A percentile compares a stretch with the other conserved stretches of the same genome.
Evolutionary conservation across 2,797 vertebrate species (phyloP).

Genomic region (Clarias platycephalus): DNA sequence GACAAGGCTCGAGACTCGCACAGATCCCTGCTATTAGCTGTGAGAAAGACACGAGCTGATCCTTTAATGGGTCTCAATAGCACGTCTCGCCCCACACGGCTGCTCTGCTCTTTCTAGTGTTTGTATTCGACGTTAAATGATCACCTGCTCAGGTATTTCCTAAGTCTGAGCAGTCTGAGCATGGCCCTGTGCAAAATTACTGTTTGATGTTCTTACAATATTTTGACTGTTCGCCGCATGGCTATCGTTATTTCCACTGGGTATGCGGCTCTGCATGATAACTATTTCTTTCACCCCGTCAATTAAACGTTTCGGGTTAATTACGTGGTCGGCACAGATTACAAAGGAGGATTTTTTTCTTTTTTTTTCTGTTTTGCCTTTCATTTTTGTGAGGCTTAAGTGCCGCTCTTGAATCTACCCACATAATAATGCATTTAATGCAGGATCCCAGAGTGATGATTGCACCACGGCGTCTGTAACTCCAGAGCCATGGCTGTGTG

Average conservation of each 20-base stretch:
- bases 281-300: conserved; percentile 51
- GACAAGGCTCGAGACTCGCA: conserved; percentile 49
- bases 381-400: conserved; percentile 56
- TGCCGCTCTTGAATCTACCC: conserved; percentile 51
- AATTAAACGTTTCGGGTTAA: conserved; percentile 56
- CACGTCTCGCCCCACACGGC: conserved; percentile 53
- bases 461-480: conserved; percentile 45
- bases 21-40: conserved; percentile 58
- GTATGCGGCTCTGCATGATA: conserved; percentile 48
- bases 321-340: conserved; percentile 55
- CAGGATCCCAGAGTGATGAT: conserved; percentile 55
- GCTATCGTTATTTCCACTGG: conserved; percentile 54
- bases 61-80: conserved; percentile 57
- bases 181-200: conserved; percentile 56
- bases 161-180: conserved; percentile 57
- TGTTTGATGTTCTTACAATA: conserved; percentile 62
- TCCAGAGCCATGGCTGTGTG: conserved; percentile 34
- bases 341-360: conserved; percentile 44
- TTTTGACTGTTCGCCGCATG: conserved; percentile 56
- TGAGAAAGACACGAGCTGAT: conserved; percentile 58
- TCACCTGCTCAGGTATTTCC: conserved; percentile 60
- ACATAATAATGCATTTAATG: conserved; percentile 53
- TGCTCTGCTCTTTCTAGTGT: conserved; percentile 49
- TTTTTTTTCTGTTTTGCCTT: conserved; percentile 43
- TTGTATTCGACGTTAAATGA: conserved; percentile 50